These are phyloP conservation scores for Macheiramphus alcinus DNA, from an alignment of 2,113 vertebrate genomes.

Conservation along the genomic window DNA sequence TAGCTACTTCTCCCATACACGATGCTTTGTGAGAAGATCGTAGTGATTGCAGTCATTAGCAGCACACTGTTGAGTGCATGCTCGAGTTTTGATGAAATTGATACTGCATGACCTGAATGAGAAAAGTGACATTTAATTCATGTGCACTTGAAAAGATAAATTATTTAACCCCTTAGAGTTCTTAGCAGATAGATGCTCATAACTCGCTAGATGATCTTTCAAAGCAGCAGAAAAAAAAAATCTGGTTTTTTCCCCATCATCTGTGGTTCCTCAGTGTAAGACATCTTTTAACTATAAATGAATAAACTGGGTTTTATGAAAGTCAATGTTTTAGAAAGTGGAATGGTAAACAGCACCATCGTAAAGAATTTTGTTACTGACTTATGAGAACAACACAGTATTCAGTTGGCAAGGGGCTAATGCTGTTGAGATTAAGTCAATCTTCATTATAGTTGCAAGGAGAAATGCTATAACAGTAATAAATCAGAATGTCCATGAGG, in stretches of 20 bases:
- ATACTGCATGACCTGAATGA: neutral
- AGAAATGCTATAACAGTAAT: neutral
- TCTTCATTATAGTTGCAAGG: constrained; percentile 2
- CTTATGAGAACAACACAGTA: neutral
- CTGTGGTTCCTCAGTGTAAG: neutral
- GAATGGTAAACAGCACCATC: neutral
- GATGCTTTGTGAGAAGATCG: fast-evolving
- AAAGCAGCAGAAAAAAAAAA: neutral
- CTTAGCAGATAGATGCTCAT: neutral
- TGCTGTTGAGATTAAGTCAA: constrained; percentile 9
- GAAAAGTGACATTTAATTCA: neutral
- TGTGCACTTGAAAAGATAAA: neutral
- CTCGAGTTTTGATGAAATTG: neutral
- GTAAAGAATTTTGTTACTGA: neutral
- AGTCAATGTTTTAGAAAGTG: neutral
- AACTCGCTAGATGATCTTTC: neutral
- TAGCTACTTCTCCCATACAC: fast-evolving
- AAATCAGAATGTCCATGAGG: neutral
- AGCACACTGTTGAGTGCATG: neutral
- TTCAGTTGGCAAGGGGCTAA: neutral
- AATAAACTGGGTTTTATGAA: neutral
- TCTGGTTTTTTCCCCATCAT: neutral
- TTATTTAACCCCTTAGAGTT: neutral
- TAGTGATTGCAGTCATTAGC: neutral
- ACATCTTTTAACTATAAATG: neutral